Base-by-base conservation (phyloP, 2,797 vertebrate species). In the Ptychadena robeensis region DNA sequence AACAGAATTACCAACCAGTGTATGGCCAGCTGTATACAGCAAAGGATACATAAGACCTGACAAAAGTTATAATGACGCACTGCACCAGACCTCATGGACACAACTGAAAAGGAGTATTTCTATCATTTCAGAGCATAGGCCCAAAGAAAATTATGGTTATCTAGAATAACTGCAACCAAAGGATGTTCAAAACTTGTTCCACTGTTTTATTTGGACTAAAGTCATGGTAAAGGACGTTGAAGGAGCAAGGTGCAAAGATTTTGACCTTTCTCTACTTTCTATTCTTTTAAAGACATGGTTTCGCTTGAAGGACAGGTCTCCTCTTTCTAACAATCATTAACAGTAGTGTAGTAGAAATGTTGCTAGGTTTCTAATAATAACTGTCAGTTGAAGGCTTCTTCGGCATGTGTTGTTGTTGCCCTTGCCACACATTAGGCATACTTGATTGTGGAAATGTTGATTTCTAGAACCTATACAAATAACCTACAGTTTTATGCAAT, bases 251-350 rank as follows among this genome's bases (percentile, higher is more conserved):
- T 22, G 15, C 1, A 4, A 7, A 18, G 3, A 14, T 1, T 18
- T 48, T 48, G 14, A 48, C 44, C 44, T 22, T 18, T 18, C 15
- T 15, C 15, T 12, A 15, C 18, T 15, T 15, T 48, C 40, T 48
- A 3, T 48, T 8, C 4, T 8, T 4, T 48, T 18, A 48, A 53
- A 18, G 44, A 22, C 40, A 44, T 9, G 8, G 44, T 53, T 53
- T 53, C 44, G 22, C 44, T n/a, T 15, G 14, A 15, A 53, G 44
- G 44, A 53, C 22, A 22, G 22, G 44, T 18, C 11, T 53, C 7
- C 6, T 53, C 44, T 53, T 53, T 53, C 44, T 53, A 53, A 27
- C 69, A 71, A 48, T 71, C 18, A 44, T 44, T 71, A 71, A 71
- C 69, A 25, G 10, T 9, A 27, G 6, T 38, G 35, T 70, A 40